Evolutionary conservation across 2,888 invertebrate genomes (phyloP).

Genomic region (Mesopsocus fuscifrons): DNA sequence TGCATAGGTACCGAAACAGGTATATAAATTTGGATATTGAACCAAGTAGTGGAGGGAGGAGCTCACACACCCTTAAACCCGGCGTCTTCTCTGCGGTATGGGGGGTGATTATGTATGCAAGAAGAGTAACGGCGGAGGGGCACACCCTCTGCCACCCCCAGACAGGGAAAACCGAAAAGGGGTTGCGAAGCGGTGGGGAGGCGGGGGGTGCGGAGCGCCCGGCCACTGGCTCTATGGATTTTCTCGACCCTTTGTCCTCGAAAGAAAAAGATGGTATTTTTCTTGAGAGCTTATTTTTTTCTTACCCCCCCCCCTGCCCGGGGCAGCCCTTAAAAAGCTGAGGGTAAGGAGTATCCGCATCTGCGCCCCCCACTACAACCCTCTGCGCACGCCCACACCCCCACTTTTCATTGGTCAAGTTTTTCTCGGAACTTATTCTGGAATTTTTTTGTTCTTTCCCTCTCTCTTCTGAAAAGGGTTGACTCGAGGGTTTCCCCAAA

Average conservation of each 20-base stretch:
- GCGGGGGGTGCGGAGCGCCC: too few species aligned
- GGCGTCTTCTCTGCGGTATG: too few species aligned
- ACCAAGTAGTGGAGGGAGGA: too few species aligned
- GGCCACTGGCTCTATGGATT: slow-evolving; percentile 7
- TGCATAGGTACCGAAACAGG: too few species aligned
- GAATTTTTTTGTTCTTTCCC: not conserved
- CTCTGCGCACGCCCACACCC: not conserved
- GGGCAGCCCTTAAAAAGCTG: not conserved
- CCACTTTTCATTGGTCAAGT: not conserved
- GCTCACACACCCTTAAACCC: too few species aligned
- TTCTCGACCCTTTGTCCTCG: slow-evolving; percentile 1
- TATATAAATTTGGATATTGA: too few species aligned
- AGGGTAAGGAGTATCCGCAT: not conserved
- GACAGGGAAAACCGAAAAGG: too few species aligned
- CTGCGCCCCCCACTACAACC: not conserved
- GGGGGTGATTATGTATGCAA: not conserved
- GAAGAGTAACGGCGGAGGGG: not conserved
- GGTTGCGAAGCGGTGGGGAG: too few species aligned
- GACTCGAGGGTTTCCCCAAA: slow-evolving; percentile 5
- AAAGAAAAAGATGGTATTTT: slow-evolving; percentile 6
- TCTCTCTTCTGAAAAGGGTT: slow-evolving; percentile 2
- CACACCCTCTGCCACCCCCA: not conserved
- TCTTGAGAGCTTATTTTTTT: not conserved
- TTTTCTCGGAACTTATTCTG: not conserved
- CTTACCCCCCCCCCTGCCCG: slow-evolving; percentile 1